Conservation (phyloP, 2,888 invertebrate species). For the Drosophila anomelani region DNA sequence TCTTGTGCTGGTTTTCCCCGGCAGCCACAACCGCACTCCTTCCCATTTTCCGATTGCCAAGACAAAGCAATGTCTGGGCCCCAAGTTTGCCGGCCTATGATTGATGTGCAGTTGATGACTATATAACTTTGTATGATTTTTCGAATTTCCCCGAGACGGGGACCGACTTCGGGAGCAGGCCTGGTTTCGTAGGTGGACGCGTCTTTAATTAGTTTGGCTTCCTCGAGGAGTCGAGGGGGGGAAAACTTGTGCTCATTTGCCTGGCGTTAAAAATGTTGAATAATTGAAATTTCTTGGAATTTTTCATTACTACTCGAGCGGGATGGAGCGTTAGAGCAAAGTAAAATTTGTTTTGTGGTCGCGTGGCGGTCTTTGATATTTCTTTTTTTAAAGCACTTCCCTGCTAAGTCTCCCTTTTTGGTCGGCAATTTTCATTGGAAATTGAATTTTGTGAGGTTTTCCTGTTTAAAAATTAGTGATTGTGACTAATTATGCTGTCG, state of each 20-base stretch:
- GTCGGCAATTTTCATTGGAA: slow-evolving; percentile 48
- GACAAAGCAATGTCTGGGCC: slow-evolving; percentile 56
- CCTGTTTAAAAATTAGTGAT: slow-evolving; percentile 37
- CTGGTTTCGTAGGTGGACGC: slow-evolving; percentile 73
- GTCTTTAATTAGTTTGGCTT: slow-evolving; percentile 75
- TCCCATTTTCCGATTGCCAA: slow-evolving; percentile 21
- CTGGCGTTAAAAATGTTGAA: slow-evolving; percentile 78
- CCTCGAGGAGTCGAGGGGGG: slow-evolving; percentile 27
- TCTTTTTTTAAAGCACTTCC: slow-evolving; percentile 18
- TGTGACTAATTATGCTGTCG: slow-evolving; percentile 58
- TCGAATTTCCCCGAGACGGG: slow-evolving; percentile 44
- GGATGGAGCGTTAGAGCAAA: slow-evolving; percentile 39
- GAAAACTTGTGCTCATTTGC: slow-evolving; percentile 56
- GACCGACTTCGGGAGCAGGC: slow-evolving; percentile 17
- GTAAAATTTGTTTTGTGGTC: slow-evolving; percentile 56
- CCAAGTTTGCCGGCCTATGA: slow-evolving; percentile 69
- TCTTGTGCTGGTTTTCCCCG: slow-evolving; percentile 53
- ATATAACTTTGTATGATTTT: slow-evolving; percentile 80
- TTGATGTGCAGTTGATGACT: slow-evolving; percentile 82
- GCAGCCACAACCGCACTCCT: slow-evolving; percentile 16
- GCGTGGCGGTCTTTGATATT: slow-evolving; percentile 61
- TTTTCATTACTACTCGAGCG: slow-evolving; percentile 66
- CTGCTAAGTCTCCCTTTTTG: slow-evolving; percentile 2
- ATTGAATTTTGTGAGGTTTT: slow-evolving; percentile 42
- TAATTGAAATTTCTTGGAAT: slow-evolving; percentile 79